These are phyloP conservation scores for Melanotaenia duboulayi DNA, from an alignment of 2,113 vertebrate species.

Conservation along the genomic window DNA sequence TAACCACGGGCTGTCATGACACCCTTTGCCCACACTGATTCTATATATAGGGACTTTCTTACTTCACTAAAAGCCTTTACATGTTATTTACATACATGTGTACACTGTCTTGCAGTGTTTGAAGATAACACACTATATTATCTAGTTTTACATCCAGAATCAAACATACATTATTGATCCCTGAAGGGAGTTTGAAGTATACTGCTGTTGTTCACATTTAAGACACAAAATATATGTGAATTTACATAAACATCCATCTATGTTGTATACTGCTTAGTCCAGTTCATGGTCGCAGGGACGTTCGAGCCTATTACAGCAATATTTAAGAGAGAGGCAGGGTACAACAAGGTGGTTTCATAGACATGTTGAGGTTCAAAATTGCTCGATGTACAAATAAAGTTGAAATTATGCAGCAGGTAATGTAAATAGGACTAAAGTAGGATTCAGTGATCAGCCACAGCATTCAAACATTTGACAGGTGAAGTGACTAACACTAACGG, in stretches of 20 bases:
- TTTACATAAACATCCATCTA: not conserved
- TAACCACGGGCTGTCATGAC: slow-evolving; percentile 43
- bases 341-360: no score
- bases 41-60: slow-evolving; percentile 44
- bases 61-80: slow-evolving; percentile 17
- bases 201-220: not conserved
- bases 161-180: not conserved
- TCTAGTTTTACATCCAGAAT: not conserved
- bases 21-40: slow-evolving; percentile 44
- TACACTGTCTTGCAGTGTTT: not conserved
- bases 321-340: no score
- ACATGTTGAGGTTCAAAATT: no score
- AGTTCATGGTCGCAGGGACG: no score
- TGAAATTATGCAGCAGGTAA: no score
- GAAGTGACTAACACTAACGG: no score
- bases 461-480: no score
- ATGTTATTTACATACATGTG: slow-evolving; percentile 16
- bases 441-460: no score
- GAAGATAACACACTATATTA: not conserved
- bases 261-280: no score
- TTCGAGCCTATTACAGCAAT: no score
- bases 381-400: no score
- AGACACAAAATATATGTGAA: not conserved
- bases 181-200: not conserved
- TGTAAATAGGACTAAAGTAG: no score